phyloP scores from a whole-genome alignment of 2,888 invertebrate genomes.

The Ophioninae sp. region DNA sequence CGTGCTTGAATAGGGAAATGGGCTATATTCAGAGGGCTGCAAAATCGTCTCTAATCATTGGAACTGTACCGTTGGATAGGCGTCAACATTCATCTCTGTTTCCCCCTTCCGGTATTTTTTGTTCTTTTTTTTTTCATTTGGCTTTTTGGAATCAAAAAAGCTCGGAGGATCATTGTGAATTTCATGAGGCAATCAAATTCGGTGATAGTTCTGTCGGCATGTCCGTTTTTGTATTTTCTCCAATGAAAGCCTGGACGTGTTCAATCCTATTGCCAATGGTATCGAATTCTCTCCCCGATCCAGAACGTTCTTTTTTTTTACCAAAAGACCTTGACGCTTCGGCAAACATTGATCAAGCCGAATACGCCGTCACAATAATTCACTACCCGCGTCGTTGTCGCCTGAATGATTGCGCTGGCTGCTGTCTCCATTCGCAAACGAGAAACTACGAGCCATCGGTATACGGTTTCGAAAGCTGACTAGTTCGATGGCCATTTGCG shows the following conservation, averaged over 20 bases:
- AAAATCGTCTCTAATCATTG: not conserved
- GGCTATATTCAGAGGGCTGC: not conserved
- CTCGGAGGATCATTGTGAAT: not conserved
- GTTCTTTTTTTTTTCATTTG: not conserved
- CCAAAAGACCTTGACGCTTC: not conserved
- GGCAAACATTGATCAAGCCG: constrained; percentile 29
- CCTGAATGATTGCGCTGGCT: constrained; percentile 36
- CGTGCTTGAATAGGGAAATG: not conserved
- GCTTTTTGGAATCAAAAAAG: not conserved
- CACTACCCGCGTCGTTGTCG: constrained; percentile 33
- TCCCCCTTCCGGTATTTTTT: not conserved
- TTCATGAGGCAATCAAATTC: not conserved
- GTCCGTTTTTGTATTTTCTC: not conserved
- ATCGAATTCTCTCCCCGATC: not conserved
- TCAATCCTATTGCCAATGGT: not conserved
- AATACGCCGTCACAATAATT: constrained; percentile 42
- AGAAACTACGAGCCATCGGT: constrained; percentile 41
- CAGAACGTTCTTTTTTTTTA: not conserved
- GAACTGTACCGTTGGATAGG: not conserved
- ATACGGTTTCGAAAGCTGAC: constrained; percentile 23
- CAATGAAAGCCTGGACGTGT: not conserved
- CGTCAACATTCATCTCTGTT: not conserved
- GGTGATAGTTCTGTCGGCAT: not conserved
- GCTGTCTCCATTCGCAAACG: constrained; percentile 39
- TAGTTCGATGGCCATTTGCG: constrained; percentile 27